Conservation (phyloP, 1,140 invertebrate genomes). For the Neodiprion pinetum region DNA sequence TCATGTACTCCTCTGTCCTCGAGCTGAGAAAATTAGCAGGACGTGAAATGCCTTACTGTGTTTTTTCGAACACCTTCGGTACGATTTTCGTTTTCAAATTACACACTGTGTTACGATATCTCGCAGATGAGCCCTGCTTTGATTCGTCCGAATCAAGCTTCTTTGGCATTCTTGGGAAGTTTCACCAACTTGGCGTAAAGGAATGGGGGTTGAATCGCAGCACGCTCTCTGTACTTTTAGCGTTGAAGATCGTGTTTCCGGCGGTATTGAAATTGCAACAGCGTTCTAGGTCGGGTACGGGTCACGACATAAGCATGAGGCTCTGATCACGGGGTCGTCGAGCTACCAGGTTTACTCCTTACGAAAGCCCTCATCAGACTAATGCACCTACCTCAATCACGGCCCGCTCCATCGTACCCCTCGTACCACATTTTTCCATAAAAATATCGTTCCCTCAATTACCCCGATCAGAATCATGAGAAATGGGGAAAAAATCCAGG, state of each 20-base stretch:
- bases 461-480: conserved; percentile 52
- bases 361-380: conserved; percentile 54
- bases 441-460: conserved; percentile 43
- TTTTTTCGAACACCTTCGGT: too few relatives aligned
- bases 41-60: too few relatives aligned
- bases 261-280: conserved; percentile 56
- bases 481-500: conserved; percentile 46
- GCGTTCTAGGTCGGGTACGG: conserved; percentile 39
- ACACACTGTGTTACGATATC: too few relatives aligned
- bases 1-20: too few relatives aligned
- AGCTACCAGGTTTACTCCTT: conserved; percentile 55
- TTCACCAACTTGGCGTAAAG: too few relatives aligned
- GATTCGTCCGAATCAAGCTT: too few relatives aligned
- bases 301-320: conserved; percentile 46
- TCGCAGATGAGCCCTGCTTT: too few relatives aligned
- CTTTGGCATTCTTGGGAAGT: too few relatives aligned
- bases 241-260: background rate
- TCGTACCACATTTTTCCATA: conserved; percentile 31
- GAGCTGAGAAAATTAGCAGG: too few relatives aligned
- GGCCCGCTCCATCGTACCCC: conserved; percentile 43
- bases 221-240: too few relatives aligned
- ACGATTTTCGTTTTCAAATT: too few relatives aligned
- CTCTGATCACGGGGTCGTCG: conserved; percentile 53
- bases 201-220: too few relatives aligned
- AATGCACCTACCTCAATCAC: conserved; percentile 54